Conservation (phyloP, 2,888 invertebrate species). For the Chromoteleia sp. region DNA sequence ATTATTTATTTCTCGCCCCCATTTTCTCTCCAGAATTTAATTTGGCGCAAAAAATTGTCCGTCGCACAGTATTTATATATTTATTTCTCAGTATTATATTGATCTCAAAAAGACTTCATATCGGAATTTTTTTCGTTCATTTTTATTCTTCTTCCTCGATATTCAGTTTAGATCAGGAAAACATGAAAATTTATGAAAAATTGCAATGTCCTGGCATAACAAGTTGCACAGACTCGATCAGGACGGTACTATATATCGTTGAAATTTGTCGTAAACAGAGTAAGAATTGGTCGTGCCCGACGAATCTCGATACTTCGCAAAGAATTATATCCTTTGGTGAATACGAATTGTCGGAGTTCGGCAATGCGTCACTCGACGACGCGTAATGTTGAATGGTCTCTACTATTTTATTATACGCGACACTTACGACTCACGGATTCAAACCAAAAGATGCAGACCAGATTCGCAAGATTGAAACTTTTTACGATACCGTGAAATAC, state of each 20-base stretch:
- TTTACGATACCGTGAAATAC: conserved; percentile 31
- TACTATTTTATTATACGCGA: conserved; percentile 45
- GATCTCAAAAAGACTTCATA: background rate
- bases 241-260: conserved; percentile 18
- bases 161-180: background rate
- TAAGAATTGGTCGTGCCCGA: conserved; percentile 33
- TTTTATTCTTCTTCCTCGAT: conserved; percentile 2
- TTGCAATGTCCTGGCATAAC: conserved; percentile 7
- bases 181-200: conserved; percentile 29
- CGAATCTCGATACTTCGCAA: conserved; percentile 41
- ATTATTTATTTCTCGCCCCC: conserved; percentile 39
- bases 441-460: conserved; percentile 20
- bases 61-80: conserved; percentile 18
- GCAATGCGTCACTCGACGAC: conserved; percentile 46
- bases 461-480: conserved; percentile 44
- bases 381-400: conserved; percentile 35
- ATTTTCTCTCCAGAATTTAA: conserved; percentile 38
- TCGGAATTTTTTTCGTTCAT: background rate
- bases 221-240: conserved; percentile 11
- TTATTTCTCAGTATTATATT: conserved; percentile 10
- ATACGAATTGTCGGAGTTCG: conserved; percentile 45
- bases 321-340: conserved; percentile 54
- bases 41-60: conserved; percentile 29
- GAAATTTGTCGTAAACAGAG: conserved; percentile 58
- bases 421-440: conserved; percentile 19